Base-by-base conservation (phyloP, 1,140 invertebrate genomes). In the Neotoxoptera formosana region DNA sequence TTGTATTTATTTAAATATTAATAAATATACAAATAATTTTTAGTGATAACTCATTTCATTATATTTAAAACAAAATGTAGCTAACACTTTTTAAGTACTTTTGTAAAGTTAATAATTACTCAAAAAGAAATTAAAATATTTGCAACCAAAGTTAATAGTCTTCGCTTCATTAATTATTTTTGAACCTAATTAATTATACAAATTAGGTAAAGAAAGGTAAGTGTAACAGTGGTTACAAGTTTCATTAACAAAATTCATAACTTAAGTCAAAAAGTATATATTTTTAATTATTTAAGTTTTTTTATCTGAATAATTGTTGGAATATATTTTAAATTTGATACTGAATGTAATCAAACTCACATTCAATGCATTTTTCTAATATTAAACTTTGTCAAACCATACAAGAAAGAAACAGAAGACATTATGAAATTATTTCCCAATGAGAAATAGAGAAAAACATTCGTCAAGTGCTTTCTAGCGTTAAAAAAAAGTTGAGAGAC, bases 391-490 rank as follows among this genome's bases (percentile, higher is more conserved):
- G 23, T 25, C n/a, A 6, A 89, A 34, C 11, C 47, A 53, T 89
- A 36, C 20, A 23, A 34, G 48, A 89, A 89, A 89, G 84, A 88
- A 90, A 60, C 53, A n/a, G 56, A 41, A 60, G 17, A 25, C 25
- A 60, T 60, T 90, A 41, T 90, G 51, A 90, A 51, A 90, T 41
- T 60, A 30, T 90, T 60, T 90, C 1, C 51, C 2, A 45, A 90
- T 60, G 53, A 90, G 23, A 60, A 60, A 36, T 41, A 41, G 23
- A 90, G 47, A 60, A 90, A 41, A 90, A 60, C 51, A 60, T 89
- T 89, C 87, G 21, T 53, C 48, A 90, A 90, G 51, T 60, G 34
- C 36, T 60, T 56, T 90, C 48, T 53, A 90, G 48, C 34, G 21
- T 47, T 7, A 60, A 30, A 41, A 90, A 90, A 60, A 56, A 60